Evolutionary conservation across 2,797 vertebrate genomes (phyloP).

Genomic region (Lates japonicus): DNA sequence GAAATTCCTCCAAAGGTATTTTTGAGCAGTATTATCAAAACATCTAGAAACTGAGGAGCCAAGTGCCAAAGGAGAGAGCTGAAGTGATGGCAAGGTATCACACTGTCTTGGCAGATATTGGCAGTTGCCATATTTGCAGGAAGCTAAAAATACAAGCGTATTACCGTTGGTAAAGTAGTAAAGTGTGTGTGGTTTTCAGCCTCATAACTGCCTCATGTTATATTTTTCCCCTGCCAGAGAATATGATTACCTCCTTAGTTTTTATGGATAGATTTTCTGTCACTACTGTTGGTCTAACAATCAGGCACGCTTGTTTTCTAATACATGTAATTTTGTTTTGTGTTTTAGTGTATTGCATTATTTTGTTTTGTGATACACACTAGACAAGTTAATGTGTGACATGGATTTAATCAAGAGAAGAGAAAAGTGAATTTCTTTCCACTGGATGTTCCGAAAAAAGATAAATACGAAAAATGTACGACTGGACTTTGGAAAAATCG

Average conservation of each 20-base stretch:
- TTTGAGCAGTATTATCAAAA: background rate
- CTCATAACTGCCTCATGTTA: background rate
- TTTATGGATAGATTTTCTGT: background rate
- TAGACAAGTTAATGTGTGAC: background rate
- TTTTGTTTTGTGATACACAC: background rate
- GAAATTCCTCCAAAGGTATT: slow-evolving; percentile 14
- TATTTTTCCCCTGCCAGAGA: background rate
- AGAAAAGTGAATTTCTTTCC: background rate
- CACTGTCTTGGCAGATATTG: background rate
- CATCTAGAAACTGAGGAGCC: background rate
- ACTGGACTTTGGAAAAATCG: slow-evolving; percentile 12
- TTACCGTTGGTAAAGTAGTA: background rate
- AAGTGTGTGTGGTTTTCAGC: background rate
- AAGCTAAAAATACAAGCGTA: background rate
- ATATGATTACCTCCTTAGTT: background rate
- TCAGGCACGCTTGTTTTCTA: background rate
- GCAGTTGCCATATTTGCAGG: background rate
- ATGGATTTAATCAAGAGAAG: background rate
- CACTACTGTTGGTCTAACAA: background rate
- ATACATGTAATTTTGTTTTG: background rate
- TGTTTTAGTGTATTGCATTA: background rate
- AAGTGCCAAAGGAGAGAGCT: background rate
- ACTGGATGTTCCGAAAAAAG: background rate
- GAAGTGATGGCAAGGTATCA: background rate
- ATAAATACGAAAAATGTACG: background rate